Evolutionary conservation across 2,797 vertebrate species (phyloP).

Genomic region (Presbytis comata): DNA sequence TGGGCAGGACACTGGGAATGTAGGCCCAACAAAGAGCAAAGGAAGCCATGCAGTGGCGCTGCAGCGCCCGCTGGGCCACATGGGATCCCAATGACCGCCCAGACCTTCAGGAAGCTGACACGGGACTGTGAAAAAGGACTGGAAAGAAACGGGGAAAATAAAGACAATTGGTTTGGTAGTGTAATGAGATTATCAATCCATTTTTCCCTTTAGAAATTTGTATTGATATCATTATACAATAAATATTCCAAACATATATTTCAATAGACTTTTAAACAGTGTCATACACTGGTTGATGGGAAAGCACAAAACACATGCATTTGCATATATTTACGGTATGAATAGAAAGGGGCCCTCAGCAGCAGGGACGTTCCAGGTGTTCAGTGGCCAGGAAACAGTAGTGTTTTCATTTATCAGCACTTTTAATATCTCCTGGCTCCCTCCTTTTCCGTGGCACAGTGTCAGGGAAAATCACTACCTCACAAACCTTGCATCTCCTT

Average conservation of each 20-base stretch:
- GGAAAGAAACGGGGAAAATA: background rate
- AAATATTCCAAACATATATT: background rate
- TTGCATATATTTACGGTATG: too few relatives aligned
- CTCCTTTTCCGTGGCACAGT: background rate
- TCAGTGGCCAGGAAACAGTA: background rate
- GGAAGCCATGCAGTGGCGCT: rapidly evolving
- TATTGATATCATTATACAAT: background rate
- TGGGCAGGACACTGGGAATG: background rate
- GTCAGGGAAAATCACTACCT: background rate
- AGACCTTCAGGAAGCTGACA: background rate
- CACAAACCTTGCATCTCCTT: background rate
- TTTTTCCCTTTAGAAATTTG: background rate
- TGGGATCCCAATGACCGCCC: background rate
- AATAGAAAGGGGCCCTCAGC: background rate
- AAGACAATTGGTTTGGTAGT: background rate
- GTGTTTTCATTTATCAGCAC: background rate
- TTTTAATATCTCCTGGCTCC: too few relatives aligned
- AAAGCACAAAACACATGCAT: background rate
- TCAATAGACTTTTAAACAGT: background rate
- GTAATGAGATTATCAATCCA: background rate
- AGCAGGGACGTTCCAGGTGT: background rate
- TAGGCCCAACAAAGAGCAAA: background rate
- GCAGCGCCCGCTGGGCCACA: rapidly evolving
- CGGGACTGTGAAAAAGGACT: rapidly evolving
- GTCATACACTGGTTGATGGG: background rate